phyloP scores from a whole-genome alignment of 2,888 invertebrate genomes.

The Ornithoptera alexandrae region DNA sequence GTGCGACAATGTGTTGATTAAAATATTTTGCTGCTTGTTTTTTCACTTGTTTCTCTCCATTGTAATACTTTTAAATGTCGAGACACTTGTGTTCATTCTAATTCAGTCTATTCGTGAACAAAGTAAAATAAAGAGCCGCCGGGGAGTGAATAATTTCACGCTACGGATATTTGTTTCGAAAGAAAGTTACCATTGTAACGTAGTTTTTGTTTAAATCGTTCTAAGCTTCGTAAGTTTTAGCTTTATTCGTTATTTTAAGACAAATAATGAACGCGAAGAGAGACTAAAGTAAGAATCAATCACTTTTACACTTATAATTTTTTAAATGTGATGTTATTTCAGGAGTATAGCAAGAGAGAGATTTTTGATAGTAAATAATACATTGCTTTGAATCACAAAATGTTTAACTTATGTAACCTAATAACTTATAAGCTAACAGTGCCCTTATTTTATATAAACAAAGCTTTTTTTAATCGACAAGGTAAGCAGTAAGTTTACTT shows the following conservation, averaged over 20 bases:
- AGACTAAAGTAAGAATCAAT: no score
- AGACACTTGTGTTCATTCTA: conserved; percentile 27
- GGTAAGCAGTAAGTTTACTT: no score
- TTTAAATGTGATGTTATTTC: no score
- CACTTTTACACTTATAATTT: no score
- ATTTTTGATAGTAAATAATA: no score
- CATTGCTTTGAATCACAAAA: no score
- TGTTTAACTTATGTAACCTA: no score
- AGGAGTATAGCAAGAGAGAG: no score
- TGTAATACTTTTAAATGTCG: conserved; percentile 28
- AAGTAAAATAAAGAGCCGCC: conserved; percentile 19
- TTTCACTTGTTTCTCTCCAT: conserved; percentile 16
- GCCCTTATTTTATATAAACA: no score
- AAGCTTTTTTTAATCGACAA: no score
- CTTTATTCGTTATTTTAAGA: not conserved
- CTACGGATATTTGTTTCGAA: conserved; percentile 24
- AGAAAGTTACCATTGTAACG: conserved; percentile 5
- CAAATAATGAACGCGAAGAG: not conserved
- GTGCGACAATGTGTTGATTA: conserved; percentile 31
- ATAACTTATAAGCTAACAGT: no score
- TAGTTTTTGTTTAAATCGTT: not conserved
- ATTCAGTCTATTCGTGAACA: conserved; percentile 24
- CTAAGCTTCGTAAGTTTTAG: not conserved
- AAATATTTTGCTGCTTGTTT: conserved; percentile 29
- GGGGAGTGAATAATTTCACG: conserved; percentile 27